Base-by-base conservation (phyloP, 2,797 vertebrate species). In the Enteromius fasciolatus region DNA sequence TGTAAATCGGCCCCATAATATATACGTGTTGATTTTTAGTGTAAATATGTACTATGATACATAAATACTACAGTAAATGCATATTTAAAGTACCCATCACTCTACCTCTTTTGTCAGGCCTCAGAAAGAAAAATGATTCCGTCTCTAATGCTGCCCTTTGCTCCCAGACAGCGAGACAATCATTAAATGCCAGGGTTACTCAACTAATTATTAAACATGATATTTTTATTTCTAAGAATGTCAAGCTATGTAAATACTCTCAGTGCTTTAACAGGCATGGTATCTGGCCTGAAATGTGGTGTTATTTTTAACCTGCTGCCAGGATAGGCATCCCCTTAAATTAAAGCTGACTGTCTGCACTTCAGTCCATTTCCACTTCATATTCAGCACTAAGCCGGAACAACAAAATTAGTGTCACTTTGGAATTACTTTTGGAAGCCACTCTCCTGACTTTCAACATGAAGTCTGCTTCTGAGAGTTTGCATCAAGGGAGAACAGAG, bases 351-450 rank as follows among this genome's bases (percentile, higher is more conserved):
- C 59, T 36, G 59, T 75, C 46, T 66, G 46, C 59, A 75, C 70
- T 82, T 57, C 61, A 67, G 72, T 82, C 61, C 61, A 75, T 67
- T 67, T 81, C 80, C 80, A 57, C 46, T 75, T 76, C 61, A 82
- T 76, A 76, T 76, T 82, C 59, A 44, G 61, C 48, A 41, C 46
- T 67, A 82, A 75, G 80, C 46, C 7, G 17, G 72, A 54, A 75
- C 23, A 82, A 57, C 59, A 67, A 82, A 82, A 76, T 82, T 82
- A 76, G 72, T 64, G 69, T 81, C 80, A 81, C 72, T 82, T 76
- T 76, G 48, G 48, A 67, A 76, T 75, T 76, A 57, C 48, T 57
- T 75, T 76, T 76, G 63, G 73, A 69, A 61, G 73, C 18, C 50
- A 46, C 64, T 76, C 39, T 59, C 36, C 18, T 11, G 72, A 31